Conservation (phyloP, 2,113 vertebrate species). For the Halcyon senegalensis region DNA sequence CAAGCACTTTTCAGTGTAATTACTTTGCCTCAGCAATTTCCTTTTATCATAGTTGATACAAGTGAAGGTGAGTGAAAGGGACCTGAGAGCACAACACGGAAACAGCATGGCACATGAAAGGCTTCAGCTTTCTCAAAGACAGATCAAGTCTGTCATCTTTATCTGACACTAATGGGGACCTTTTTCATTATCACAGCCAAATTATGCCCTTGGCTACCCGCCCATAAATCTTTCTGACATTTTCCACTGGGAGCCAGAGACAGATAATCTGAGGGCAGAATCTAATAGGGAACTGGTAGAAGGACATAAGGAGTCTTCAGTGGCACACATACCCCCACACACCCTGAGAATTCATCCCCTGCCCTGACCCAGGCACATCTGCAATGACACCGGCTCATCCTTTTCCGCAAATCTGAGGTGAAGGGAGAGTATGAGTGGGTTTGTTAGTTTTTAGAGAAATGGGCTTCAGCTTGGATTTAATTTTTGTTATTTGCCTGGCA, state of each 20-base stretch:
- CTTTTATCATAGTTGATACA: not conserved
- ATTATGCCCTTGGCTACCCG: slow-evolving; percentile 30
- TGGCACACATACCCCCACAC: not conserved
- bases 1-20: slow-evolving; percentile 46
- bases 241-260: not conserved
- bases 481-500: not conserved
- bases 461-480: not conserved
- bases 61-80: slow-evolving; percentile 2
- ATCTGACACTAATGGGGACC: slow-evolving; percentile 49
- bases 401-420: not conserved
- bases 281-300: not conserved
- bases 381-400: not conserved
- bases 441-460: not conserved
- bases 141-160: slow-evolving; percentile 26
- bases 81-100: not conserved
- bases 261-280: not conserved
- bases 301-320: rapidly evolving
- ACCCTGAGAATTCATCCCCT: not conserved
- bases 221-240: slow-evolving; percentile 27
- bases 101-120: not conserved
- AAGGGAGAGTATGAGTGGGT: not conserved
- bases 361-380: not conserved
- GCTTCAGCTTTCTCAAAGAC: slow-evolving; percentile 35
- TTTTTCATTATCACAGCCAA: slow-evolving; percentile 46
- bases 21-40: slow-evolving; percentile 25